These are phyloP conservation scores for Nemotelus nigrinus DNA, from an alignment of 2,888 invertebrate genomes.

Conservation along the genomic window DNA sequence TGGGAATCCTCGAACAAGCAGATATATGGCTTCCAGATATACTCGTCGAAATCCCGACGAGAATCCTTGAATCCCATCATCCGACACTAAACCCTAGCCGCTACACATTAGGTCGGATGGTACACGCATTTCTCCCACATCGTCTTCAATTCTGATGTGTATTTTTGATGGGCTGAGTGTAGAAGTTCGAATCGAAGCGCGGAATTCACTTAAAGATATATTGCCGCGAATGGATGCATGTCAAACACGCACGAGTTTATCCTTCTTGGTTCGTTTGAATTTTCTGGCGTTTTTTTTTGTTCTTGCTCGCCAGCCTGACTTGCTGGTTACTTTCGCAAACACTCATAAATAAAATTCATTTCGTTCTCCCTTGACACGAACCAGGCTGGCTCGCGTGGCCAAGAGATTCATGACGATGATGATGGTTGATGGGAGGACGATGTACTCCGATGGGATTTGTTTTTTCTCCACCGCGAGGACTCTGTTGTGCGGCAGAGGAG, in stretches of 20 bases:
- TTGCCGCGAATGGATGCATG: constrained; percentile 26
- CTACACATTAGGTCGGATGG: no score
- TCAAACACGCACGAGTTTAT: constrained; percentile 20
- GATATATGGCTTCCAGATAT: constrained; percentile 31
- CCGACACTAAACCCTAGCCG: not conserved
- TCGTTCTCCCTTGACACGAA: constrained; percentile 7
- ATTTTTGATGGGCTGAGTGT: no score
- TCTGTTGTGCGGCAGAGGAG: not conserved
- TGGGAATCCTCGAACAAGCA: not conserved
- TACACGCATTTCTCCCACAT: no score
- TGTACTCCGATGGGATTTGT: not conserved
- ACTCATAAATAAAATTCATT: not conserved
- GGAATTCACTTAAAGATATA: constrained; percentile 33
- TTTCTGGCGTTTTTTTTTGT: not conserved
- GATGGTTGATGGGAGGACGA: not conserved
- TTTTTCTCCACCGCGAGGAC: not conserved
- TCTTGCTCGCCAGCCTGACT: no score
- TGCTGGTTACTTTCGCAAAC: not conserved
- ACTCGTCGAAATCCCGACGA: not conserved
- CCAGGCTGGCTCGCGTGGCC: not conserved
- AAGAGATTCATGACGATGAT: not conserved
- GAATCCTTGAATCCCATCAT: constrained; percentile 34
- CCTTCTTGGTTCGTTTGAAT: constrained; percentile 13
- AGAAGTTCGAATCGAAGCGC: not conserved
- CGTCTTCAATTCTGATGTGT: no score